Percentiles rank a stretch among this genome's conserved stretches.
phyloP scores from a whole-genome alignment of 1,140 invertebrate genomes.

The Heterodera schachtii region DNA sequence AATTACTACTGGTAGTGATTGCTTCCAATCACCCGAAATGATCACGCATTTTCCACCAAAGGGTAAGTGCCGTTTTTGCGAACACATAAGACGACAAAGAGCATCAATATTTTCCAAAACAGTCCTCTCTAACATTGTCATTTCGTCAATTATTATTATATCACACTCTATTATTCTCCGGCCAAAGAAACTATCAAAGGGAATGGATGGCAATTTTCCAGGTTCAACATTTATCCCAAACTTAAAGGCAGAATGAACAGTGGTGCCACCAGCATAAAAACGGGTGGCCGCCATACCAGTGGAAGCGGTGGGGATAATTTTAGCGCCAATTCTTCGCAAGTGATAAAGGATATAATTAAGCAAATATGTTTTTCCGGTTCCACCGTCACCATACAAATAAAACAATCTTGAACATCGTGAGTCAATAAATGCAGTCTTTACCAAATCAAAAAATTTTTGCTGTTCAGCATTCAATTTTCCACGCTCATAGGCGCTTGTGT shows the following conservation, averaged over 20 bases:
- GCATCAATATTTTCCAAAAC: background rate
- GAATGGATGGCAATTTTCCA: background rate
- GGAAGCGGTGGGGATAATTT: background rate
- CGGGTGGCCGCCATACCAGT: background rate
- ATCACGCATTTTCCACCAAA: background rate
- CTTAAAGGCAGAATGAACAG: background rate
- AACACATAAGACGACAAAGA: background rate
- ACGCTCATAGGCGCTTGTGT: background rate
- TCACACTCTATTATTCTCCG: background rate
- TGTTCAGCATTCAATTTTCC: background rate
- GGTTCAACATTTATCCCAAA: slow-evolving; percentile 3
- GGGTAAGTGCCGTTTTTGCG: background rate
- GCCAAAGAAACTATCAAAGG: background rate
- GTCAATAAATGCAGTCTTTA: background rate
- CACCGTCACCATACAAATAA: background rate
- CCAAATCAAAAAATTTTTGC: background rate
- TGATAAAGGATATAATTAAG: slow-evolving; percentile 1
- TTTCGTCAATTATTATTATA: background rate
- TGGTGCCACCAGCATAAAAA: slow-evolving; percentile 4
- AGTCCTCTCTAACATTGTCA: no score
- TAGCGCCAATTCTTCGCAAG: background rate
- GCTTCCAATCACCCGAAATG: no score
- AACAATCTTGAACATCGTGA: background rate
- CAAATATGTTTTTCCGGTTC: slow-evolving; percentile 6
- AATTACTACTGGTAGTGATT: background rate